Base-by-base conservation (phyloP, 2,113 vertebrate genomes). In the Cochlearius cochlearius region DNA sequence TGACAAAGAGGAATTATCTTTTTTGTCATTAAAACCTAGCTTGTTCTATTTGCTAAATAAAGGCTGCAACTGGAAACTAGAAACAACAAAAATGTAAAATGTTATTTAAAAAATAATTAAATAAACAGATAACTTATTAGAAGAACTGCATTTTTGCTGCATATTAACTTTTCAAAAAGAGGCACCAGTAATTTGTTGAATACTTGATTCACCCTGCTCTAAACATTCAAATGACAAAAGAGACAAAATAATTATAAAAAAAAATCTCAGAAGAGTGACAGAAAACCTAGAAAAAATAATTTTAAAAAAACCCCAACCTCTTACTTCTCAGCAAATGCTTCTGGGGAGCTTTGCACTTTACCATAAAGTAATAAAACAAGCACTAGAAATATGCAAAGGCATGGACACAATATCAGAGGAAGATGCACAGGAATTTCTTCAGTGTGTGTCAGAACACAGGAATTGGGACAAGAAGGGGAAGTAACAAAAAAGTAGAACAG, bases 181-280 rank as follows among this genome's bases (percentile, higher is more conserved):
- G 47, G 47, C 71, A 76, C 90, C 74, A 47, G 75, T 91, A 94
- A 96, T 89, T 96, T 79, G 95, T 75, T 88, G 62, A 76, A 68
- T 45, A 91, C 82, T 96, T 88, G 43, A 92, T 95, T 91, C 86
- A 94, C 79, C 73, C 69, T n/a, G 43, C 58, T 95, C 89, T 92
- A 81, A 68, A 86, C 23, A 72, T 72, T 94, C 58, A 78, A 97
- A 87, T n/a, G 47, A 90, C 55, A 94, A 78, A 95, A 95, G 88
- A 95, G 64, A 92, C 50, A 97, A 96, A 88, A 60, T 89, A 84
- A 96, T 96, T 96, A 92, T 45, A 83, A 96, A 96, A 96, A 96
- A 96, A 96, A 97, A 95, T 39, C 64, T 83, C 94, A 96, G 27
- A 96, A 81, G 29, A 56, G 59, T 67, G 29, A 84, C n/a, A 90